Conservation (phyloP, 2,888 invertebrate genomes). For the Andrena bucephala region DNA sequence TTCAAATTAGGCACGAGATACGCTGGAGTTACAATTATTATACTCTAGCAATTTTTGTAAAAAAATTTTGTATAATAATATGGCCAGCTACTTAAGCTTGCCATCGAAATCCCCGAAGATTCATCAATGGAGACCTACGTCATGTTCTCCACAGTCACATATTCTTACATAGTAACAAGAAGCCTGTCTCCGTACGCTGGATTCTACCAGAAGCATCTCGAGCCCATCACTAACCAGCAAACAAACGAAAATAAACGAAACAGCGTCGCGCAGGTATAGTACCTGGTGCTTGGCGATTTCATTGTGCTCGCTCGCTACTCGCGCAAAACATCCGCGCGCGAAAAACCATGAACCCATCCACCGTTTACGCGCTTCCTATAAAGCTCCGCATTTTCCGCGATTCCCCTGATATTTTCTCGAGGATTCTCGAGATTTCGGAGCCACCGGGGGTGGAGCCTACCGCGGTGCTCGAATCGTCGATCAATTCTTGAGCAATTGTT, state of each 20-base stretch:
- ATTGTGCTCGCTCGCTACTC: constrained; percentile 25
- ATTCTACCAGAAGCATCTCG: not conserved
- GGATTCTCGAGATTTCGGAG: constrained; percentile 12
- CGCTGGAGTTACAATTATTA: too few species aligned
- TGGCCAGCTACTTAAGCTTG: too few species aligned
- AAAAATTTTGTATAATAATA: too few species aligned
- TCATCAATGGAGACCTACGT: too few species aligned
- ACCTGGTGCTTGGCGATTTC: constrained; percentile 45
- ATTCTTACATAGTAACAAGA: not conserved
- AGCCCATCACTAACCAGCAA: constrained; percentile 37
- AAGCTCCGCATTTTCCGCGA: constrained; percentile 14
- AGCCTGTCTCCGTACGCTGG: not conserved
- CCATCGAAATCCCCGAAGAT: too few species aligned
- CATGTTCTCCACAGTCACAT: too few species aligned
- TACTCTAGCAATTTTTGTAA: too few species aligned
- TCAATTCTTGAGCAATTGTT: constrained; percentile 24
- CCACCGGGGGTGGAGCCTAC: not conserved
- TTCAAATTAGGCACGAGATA: too few species aligned
- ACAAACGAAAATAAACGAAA: constrained; percentile 70
- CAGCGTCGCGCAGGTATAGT: constrained; percentile 60
- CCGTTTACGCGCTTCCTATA: not conserved
- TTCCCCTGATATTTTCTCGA: not conserved
- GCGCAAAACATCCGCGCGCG: constrained; percentile 12
- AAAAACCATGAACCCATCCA: not conserved
- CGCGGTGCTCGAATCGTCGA: constrained; percentile 26